A percentile compares a stretch with the other conserved stretches of the same genome.
Evolutionary conservation across 1,140 invertebrate species (phyloP).

Genomic region (Marisa cornuarietis): DNA sequence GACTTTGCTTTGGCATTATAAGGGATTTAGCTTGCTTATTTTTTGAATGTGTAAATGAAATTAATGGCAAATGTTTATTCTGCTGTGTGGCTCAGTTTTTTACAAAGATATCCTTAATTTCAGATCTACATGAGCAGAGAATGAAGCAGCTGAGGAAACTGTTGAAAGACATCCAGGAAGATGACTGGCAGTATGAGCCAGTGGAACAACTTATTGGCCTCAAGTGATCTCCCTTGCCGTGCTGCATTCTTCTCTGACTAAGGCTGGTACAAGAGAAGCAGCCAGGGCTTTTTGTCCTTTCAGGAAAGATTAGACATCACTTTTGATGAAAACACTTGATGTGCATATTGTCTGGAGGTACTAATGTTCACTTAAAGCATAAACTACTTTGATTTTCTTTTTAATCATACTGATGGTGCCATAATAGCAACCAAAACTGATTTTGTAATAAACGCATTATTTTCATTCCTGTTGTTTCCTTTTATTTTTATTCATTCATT

Average conservation of each 20-base stretch:
- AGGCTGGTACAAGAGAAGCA: too few relatives aligned
- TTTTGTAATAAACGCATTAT: too few relatives aligned
- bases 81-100: not conserved
- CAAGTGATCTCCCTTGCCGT: conserved; percentile 23
- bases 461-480: too few relatives aligned
- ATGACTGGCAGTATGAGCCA: conserved; percentile 48
- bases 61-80: not conserved
- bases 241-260: not conserved
- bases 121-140: conserved; percentile 45
- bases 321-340: too few relatives aligned
- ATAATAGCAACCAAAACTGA: too few relatives aligned
- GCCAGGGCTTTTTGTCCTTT: too few relatives aligned
- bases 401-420: not conserved
- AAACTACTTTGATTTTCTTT: not conserved
- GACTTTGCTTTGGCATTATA: too few relatives aligned
- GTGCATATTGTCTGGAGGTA: too few relatives aligned
- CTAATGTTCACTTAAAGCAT: too few relatives aligned
- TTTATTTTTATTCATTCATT: too few relatives aligned
- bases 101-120: conserved; percentile 8
- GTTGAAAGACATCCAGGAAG: conserved; percentile 38
- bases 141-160: conserved; percentile 41
- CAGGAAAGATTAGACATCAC: too few relatives aligned
- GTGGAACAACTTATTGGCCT: conserved; percentile 48
- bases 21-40: not conserved
- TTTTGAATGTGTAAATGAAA: not conserved